Conservation (phyloP, 2,797 vertebrate species). For the Hippocampus kuda region DNA sequence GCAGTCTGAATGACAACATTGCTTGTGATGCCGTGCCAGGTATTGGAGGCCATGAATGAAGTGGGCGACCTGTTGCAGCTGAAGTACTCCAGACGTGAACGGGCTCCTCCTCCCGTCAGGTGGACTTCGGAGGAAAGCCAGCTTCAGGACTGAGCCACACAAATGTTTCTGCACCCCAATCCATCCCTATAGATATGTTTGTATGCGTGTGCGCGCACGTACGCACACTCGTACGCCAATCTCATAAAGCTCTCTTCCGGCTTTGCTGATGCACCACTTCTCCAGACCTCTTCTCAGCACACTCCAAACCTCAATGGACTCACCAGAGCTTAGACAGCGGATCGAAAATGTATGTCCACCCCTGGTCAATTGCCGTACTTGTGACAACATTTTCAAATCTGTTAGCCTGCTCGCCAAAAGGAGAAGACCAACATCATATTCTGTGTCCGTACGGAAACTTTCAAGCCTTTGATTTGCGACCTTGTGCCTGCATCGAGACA, state of each 20-base stretch:
- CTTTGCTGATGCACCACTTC: background rate
- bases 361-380: background rate
- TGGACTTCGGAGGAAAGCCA: constrained; percentile 60
- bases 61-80: constrained; percentile 88
- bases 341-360: background rate
- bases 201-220: background rate
- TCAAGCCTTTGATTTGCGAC: background rate
- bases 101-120: constrained; percentile 63
- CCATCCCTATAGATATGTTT: background rate
- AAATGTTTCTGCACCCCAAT: constrained; percentile 2
- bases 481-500: background rate
- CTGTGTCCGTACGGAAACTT: constrained; percentile 8
- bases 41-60: constrained; percentile 80
- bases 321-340: background rate
- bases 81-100: constrained; percentile 82
- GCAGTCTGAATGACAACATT: background rate
- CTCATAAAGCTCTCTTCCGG: background rate
- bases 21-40: constrained; percentile 58
- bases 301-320: background rate
- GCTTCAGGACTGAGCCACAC: constrained; percentile 50
- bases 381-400: background rate
- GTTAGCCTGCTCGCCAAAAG: background rate
- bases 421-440: constrained; percentile 17
- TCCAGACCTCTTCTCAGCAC: constrained; percentile 1
- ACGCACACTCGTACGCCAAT: background rate